phyloP scores from a whole-genome alignment of 2,113 vertebrate species.

The Rhinolophus ferrumequinum region DNA sequence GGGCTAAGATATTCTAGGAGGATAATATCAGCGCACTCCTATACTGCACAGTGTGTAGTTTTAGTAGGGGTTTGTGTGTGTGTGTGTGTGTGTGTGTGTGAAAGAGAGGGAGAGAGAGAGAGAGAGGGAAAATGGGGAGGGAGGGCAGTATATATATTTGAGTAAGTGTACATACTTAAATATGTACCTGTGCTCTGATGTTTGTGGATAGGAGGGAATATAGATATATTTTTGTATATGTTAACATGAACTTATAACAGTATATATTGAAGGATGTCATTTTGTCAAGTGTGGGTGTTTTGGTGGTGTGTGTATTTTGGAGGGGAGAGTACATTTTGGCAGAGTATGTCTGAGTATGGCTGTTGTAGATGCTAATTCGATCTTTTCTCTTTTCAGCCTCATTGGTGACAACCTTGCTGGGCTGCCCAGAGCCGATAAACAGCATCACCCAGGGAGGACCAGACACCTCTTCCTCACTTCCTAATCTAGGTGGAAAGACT shows the following conservation, averaged over 20 bases:
- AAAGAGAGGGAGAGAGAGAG: not conserved
- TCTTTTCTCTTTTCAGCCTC: slow-evolving; percentile 9
- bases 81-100: not conserved
- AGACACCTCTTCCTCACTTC: not conserved
- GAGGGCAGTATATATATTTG: not conserved
- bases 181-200: not conserved
- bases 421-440: slow-evolving; percentile 54
- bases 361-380: not conserved
- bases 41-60: not conserved
- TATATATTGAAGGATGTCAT: not conserved
- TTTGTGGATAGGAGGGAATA: not conserved
- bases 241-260: not conserved
- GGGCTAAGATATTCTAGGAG: slow-evolving; percentile 44
- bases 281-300: not conserved
- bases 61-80: not conserved
- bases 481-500: not conserved
- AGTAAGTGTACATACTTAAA: not conserved
- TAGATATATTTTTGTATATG: not conserved
- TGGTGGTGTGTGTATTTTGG: not conserved
- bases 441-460: not conserved
- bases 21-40: slow-evolving; percentile 24
- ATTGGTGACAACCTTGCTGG: not conserved
- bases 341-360: not conserved
- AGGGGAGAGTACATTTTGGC: not conserved
- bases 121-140: not conserved